Percentiles rank a stretch among this genome's conserved stretches.
Conservation (phyloP, 2,113 vertebrate genomes). For the Haemorhous mexicanus region DNA sequence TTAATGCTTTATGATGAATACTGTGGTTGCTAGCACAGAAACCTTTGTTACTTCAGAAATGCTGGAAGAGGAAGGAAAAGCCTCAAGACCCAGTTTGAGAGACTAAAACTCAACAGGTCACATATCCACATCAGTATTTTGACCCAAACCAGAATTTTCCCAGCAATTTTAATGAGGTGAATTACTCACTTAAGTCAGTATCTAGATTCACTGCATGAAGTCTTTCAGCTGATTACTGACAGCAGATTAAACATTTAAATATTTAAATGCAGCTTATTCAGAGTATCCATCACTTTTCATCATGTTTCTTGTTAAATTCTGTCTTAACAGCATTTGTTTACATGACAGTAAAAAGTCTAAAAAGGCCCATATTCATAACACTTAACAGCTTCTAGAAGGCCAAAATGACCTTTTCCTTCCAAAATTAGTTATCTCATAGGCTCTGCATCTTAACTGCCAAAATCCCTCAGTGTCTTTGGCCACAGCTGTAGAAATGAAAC, state of each 20-base stretch:
- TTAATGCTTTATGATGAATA: background rate
- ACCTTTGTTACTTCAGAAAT: background rate
- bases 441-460: slow-evolving; percentile 1
- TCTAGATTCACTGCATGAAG: background rate
- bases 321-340: slow-evolving; percentile 35
- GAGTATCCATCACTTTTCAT: background rate
- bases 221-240: background rate
- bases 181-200: background rate
- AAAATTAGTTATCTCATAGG: background rate
- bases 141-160: background rate
- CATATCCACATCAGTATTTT: background rate
- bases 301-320: background rate
- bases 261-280: background rate
- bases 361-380: background rate
- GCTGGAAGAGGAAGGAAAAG: background rate
- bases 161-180: background rate
- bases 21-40: background rate
- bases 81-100: background rate
- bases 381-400: background rate
- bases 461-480: background rate
- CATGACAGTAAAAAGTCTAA: background rate
- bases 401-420: slow-evolving; percentile 6
- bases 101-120: background rate
- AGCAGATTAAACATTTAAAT: background rate
- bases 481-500: background rate